These are phyloP conservation scores for Epinephelus fuscoguttatus DNA, from an alignment of 2,113 vertebrate genomes.

Conservation along the genomic window DNA sequence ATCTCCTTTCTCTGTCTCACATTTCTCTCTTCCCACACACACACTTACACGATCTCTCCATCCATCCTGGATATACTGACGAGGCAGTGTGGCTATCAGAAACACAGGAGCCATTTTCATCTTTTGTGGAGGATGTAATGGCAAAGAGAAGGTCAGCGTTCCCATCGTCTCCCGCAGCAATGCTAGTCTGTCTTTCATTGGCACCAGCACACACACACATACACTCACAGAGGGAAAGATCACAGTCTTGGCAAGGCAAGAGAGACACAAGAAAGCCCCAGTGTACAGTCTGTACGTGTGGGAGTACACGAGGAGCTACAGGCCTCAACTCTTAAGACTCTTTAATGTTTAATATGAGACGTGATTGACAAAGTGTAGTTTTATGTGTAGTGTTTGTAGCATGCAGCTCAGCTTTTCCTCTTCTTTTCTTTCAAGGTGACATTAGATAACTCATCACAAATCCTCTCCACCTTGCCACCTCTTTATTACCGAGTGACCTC, in stretches of 20 bases:
- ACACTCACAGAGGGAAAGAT: slow-evolving; percentile 16
- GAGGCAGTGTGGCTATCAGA: slow-evolving; percentile 45
- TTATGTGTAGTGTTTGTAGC: not conserved
- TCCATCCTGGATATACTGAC: slow-evolving; percentile 39
- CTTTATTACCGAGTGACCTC: slow-evolving; percentile 60
- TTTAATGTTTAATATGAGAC: slow-evolving; percentile 31
- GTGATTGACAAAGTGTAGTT: slow-evolving; percentile 14
- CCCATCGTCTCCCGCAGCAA: slow-evolving; percentile 31
- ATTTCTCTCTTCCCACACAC: slow-evolving; percentile 2
- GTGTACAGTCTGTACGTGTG: slow-evolving; percentile 1
- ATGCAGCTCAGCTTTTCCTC: not conserved
- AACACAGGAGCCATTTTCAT: slow-evolving; percentile 47
- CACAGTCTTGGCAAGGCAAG: slow-evolving; percentile 46
- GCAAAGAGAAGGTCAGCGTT: slow-evolving; percentile 65
- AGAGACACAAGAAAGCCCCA: slow-evolving; percentile 32
- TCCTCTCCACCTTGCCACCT: slow-evolving; percentile 36
- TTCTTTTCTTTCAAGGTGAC: slow-evolving; percentile 49
- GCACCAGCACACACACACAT: slow-evolving; percentile 8
- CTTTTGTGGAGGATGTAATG: slow-evolving; percentile 42
- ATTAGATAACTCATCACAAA: slow-evolving; percentile 33
- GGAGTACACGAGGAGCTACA: slow-evolving; percentile 44
- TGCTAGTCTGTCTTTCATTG: slow-evolving; percentile 33
- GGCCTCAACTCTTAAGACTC: slow-evolving; percentile 14
- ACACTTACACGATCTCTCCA: not conserved
- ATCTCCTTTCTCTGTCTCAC: slow-evolving; percentile 15